Conservation (phyloP, 2,888 invertebrate species). For the Campopleginae sp. region DNA sequence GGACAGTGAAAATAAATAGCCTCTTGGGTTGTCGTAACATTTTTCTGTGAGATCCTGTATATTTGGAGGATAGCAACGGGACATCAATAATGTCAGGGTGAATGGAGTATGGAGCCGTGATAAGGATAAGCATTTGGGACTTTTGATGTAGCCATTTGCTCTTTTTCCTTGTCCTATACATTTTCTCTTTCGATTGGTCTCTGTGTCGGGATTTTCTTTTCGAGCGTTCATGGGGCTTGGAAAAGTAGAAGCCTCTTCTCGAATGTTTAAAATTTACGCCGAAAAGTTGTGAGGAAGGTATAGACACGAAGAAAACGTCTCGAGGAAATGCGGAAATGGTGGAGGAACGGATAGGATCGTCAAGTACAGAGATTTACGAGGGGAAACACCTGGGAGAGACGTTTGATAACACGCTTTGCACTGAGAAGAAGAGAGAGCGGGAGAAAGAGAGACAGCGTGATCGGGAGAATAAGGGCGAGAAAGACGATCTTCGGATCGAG, state of each 20-base stretch:
- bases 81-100: slow-evolving; percentile 32
- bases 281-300: slow-evolving; percentile 47
- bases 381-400: slow-evolving; percentile 49
- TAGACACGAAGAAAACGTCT: slow-evolving; percentile 25
- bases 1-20: background rate
- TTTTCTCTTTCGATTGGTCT: slow-evolving; percentile 3
- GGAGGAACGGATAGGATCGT: slow-evolving; percentile 55
- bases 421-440: background rate
- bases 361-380: slow-evolving; percentile 68
- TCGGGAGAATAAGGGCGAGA: slow-evolving; percentile 1
- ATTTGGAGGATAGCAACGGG: background rate
- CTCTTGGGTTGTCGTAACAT: background rate
- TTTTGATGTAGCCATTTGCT: slow-evolving; percentile 14
- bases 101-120: slow-evolving; percentile 18
- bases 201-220: slow-evolving; percentile 21
- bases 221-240: slow-evolving; percentile 36
- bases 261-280: slow-evolving; percentile 58
- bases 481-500: slow-evolving; percentile 10
- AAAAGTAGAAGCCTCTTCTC: slow-evolving; percentile 51
- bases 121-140: slow-evolving; percentile 36
- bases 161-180: background rate
- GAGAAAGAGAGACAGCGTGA: slow-evolving; percentile 13
- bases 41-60: slow-evolving; percentile 11
- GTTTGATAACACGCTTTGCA: slow-evolving; percentile 63
- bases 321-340: background rate